phyloP scores from a whole-genome alignment of 2,113 vertebrate species.

The Tricholaema leucomelas region DNA sequence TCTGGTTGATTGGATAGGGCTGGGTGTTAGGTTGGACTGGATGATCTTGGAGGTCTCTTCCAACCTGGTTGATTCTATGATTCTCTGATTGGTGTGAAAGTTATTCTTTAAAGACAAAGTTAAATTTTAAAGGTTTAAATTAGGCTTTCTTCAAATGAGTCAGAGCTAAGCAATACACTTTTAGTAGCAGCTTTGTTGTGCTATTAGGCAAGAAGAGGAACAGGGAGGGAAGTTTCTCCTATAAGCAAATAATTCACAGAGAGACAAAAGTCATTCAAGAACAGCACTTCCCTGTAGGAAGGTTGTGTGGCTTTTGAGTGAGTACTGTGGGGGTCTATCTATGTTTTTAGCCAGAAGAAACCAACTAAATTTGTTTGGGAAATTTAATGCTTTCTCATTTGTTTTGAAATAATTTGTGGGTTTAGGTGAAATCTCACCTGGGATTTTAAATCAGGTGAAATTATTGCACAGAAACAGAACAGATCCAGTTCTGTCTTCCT shows the following conservation, averaged over 20 bases:
- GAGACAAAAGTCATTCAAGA: not conserved
- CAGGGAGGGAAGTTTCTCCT: not conserved
- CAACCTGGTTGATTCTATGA: too few species aligned
- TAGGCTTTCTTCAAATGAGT: not conserved
- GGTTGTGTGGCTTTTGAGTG: not conserved
- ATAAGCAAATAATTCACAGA: not conserved
- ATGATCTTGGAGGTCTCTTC: too few species aligned
- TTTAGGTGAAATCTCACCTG: not conserved
- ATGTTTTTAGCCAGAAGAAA: not conserved
- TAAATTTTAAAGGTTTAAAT: not conserved
- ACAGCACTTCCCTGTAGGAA: not conserved
- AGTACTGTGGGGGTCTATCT: not conserved
- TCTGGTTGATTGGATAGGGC: too few species aligned
- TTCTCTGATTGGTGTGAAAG: not conserved
- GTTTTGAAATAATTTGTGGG: not conserved
- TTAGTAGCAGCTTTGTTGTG: not conserved
- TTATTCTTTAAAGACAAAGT: too few species aligned
- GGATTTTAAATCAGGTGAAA: not conserved
- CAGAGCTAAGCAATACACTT: not conserved
- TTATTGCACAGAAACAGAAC: not conserved
- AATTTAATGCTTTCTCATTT: not conserved
- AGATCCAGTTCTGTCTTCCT: not conserved
- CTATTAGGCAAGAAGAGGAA: not conserved
- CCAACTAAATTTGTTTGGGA: not conserved
- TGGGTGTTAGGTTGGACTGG: too few species aligned